Conservation (phyloP, 1,140 invertebrate species). For the Pantala flavescens region DNA sequence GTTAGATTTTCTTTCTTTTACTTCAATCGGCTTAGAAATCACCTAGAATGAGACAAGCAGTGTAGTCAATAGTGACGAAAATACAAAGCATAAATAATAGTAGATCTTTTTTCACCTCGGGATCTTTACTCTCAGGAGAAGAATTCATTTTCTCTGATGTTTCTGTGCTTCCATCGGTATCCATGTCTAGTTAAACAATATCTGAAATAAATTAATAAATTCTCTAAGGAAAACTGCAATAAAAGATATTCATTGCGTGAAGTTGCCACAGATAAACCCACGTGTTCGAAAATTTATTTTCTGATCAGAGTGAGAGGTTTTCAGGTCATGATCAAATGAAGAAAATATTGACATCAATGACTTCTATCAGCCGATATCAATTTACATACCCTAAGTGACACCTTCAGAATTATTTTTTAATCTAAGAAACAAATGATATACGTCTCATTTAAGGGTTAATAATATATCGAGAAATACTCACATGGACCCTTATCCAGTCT, state of each 20-base stretch:
- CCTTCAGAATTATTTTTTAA: background rate
- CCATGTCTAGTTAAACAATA: background rate
- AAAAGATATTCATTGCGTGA: too few species aligned
- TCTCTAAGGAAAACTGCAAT: too few species aligned
- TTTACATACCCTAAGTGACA: background rate
- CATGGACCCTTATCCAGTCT: too few species aligned
- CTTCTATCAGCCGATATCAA: background rate
- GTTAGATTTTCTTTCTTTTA: conserved; percentile 25
- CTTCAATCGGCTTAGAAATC: too few species aligned
- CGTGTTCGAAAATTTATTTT: too few species aligned
- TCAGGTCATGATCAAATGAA: too few species aligned
- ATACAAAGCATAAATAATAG: background rate
- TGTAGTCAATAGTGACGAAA: too few species aligned
- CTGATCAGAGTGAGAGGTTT: too few species aligned
- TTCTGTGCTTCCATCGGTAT: background rate
- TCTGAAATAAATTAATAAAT: background rate
- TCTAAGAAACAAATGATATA: background rate
- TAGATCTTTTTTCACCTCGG: background rate
- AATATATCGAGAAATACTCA: too few species aligned
- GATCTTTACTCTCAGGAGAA: background rate
- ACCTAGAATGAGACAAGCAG: too few species aligned
- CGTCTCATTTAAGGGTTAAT: background rate
- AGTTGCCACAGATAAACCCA: too few species aligned
- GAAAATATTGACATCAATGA: background rate
- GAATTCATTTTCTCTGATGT: background rate